phyloP scores from a whole-genome alignment of 2,113 vertebrate species.

The Corvus moneduloides region DNA sequence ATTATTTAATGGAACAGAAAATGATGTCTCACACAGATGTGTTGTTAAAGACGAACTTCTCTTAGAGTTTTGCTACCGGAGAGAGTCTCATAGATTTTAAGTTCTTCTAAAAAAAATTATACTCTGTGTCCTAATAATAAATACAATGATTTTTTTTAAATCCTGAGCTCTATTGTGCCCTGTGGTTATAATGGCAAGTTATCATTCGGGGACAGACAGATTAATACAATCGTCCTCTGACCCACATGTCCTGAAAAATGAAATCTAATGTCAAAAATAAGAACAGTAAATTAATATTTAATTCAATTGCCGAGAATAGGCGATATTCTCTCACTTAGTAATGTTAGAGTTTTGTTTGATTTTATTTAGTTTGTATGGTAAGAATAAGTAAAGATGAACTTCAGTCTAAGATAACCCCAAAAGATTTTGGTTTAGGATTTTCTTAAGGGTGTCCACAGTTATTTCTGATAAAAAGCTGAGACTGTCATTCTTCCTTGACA shows the following conservation, averaged over 20 bases:
- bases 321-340: background rate
- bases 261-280: background rate
- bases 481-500: background rate
- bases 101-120: background rate
- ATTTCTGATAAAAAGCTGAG: background rate
- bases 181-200: background rate
- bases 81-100: background rate
- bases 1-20: constrained; percentile 56
- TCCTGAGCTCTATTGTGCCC: background rate
- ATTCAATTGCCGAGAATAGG: background rate
- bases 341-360: background rate
- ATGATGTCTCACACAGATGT: constrained; percentile 42
- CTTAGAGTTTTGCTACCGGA: background rate
- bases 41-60: background rate
- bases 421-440: background rate
- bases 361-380: background rate
- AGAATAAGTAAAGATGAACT: background rate
- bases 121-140: background rate
- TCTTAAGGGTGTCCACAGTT: background rate
- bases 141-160: background rate
- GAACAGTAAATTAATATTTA: background rate
- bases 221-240: background rate
- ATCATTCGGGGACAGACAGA: background rate
- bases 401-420: background rate
- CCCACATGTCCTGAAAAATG: background rate